Conservation (phyloP, 2,113 vertebrate species). For the Leptosomus discolor region DNA sequence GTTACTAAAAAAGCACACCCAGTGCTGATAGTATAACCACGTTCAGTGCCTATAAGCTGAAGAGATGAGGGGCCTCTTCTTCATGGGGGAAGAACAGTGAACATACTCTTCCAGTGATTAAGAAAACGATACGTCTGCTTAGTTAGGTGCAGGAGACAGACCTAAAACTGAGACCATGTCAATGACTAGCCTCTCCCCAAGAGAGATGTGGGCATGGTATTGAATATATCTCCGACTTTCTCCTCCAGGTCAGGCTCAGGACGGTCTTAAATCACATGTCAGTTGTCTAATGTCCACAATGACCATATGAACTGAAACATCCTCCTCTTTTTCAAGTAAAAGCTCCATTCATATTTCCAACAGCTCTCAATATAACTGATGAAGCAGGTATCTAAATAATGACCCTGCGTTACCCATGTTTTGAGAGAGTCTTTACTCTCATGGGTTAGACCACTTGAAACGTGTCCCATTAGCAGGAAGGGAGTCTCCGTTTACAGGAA, state of each 20-base stretch:
- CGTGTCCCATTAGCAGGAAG: not conserved
- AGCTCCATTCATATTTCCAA: not conserved
- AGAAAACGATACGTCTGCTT: not conserved
- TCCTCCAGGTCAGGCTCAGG: not conserved
- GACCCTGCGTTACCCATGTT: not conserved
- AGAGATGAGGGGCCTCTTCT: not conserved
- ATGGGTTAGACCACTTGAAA: not conserved
- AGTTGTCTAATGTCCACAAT: not conserved
- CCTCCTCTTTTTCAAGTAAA: not conserved
- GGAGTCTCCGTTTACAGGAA: slow-evolving; percentile 3
- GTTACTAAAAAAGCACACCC: not conserved
- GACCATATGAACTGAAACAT: not conserved
- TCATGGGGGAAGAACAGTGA: not conserved
- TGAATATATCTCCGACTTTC: not conserved
- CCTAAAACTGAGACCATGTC: not conserved
- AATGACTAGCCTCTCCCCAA: not conserved
- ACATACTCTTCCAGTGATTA: not conserved
- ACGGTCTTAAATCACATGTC: not conserved
- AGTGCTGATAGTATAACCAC: not conserved
- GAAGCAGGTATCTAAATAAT: not conserved
- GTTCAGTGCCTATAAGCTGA: not conserved
- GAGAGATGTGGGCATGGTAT: fast-evolving
- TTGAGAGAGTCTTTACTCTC: not conserved
- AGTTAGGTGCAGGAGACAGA: not conserved
- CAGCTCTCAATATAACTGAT: not conserved